These are phyloP conservation scores for Calephelis nemesis DNA, from an alignment of 1,140 invertebrate genomes.

Conservation along the genomic window DNA sequence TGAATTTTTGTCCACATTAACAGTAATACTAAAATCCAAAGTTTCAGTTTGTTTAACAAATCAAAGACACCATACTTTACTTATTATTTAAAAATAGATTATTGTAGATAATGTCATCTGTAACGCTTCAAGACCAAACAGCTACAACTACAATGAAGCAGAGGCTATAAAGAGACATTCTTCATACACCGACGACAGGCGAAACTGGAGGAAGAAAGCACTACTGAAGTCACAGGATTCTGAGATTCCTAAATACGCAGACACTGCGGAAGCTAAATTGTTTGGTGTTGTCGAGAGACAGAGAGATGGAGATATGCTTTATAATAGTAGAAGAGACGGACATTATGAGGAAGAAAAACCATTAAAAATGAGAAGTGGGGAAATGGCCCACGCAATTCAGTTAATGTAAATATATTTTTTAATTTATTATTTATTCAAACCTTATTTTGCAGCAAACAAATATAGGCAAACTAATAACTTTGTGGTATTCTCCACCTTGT, in stretches of 20 bases:
- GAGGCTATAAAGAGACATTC: slow-evolving; percentile 56
- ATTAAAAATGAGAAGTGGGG: slow-evolving; percentile 50
- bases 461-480: too few species aligned
- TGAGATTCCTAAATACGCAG: slow-evolving; percentile 45
- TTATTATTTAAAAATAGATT: not conserved
- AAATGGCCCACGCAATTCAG: slow-evolving; percentile 36
- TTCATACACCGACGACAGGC: slow-evolving; percentile 46
- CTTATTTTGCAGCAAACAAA: too few species aligned
- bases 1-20: too few species aligned
- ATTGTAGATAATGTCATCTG: slow-evolving; percentile 62
- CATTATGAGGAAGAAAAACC: slow-evolving; percentile 39
- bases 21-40: too few species aligned
- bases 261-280: slow-evolving; percentile 43
- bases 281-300: slow-evolving; percentile 40
- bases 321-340: slow-evolving; percentile 3
- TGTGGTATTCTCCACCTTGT: too few species aligned
- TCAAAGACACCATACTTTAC: too few species aligned
- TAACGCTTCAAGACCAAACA: slow-evolving; percentile 42
- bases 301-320: slow-evolving; percentile 39
- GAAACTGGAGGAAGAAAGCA: slow-evolving; percentile 64
- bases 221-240: slow-evolving; percentile 47
- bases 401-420: slow-evolving; percentile 38
- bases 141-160: slow-evolving; percentile 59
- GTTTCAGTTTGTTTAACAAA: too few species aligned
- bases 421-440: not conserved